Percentiles rank a stretch among this genome's conserved stretches.
These are phyloP conservation scores for Drosophila bocki DNA, from an alignment of 1,140 invertebrate species.

Conservation along the genomic window DNA sequence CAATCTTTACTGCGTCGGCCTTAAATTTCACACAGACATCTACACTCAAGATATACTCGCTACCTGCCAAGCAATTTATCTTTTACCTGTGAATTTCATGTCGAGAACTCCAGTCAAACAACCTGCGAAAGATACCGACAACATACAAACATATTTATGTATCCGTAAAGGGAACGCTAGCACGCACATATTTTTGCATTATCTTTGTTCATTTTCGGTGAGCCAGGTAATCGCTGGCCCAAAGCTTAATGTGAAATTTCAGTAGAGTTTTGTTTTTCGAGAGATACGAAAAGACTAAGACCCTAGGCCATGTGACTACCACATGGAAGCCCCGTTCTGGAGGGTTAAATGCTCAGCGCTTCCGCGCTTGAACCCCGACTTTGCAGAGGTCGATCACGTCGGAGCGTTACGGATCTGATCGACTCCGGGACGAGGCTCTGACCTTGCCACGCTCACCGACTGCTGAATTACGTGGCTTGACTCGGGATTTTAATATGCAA, in stretches of 20 bases:
- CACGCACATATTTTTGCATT: slow-evolving; percentile 32
- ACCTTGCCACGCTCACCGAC: slow-evolving; percentile 35
- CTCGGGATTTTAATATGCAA: slow-evolving; percentile 40
- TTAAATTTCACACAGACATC: slow-evolving; percentile 44
- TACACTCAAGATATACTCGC: slow-evolving; percentile 7
- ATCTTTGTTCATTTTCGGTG: slow-evolving; percentile 40
- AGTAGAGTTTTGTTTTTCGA: slow-evolving; percentile 28
- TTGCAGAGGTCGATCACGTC: slow-evolving; percentile 49
- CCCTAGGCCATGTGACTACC: slow-evolving; percentile 43
- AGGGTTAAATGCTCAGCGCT: slow-evolving; percentile 7
- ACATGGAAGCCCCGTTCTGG: slow-evolving; percentile 32
- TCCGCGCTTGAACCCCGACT: slow-evolving; percentile 15
- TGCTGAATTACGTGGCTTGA: slow-evolving; percentile 38
- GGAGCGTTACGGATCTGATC: slow-evolving; percentile 35
- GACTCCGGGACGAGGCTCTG: slow-evolving; percentile 49
- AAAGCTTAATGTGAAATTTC: slow-evolving; percentile 64
- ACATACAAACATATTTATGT: neutral
- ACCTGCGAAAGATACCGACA: slow-evolving; percentile 2
- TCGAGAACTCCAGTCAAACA: slow-evolving; percentile 42
- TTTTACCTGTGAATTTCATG: slow-evolving; percentile 48
- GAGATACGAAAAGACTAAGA: slow-evolving; percentile 21
- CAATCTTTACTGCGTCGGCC: slow-evolving; percentile 18
- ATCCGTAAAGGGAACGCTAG: slow-evolving; percentile 6
- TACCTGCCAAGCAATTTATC: slow-evolving; percentile 33
- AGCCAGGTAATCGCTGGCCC: slow-evolving; percentile 37